Conservation (phyloP, 2,113 vertebrate species). For the Eretmochelys imbricata region DNA sequence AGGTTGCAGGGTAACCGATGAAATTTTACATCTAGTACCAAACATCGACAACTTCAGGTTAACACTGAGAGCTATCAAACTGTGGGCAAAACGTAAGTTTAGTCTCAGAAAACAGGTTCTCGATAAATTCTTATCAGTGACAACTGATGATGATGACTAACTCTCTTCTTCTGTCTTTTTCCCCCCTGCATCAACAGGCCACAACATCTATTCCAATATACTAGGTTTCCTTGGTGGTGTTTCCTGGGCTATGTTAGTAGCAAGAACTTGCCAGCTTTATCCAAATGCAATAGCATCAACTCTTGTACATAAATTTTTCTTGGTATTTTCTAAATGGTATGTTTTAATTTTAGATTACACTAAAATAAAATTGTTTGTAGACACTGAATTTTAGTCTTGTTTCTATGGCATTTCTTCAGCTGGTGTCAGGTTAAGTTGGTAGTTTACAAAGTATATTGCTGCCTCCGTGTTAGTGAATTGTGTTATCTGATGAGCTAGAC, state of each 20-base stretch:
- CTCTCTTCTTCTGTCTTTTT: conserved; percentile 69
- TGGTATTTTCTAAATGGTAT: conserved; percentile 95
- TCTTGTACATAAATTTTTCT: conserved; percentile 94
- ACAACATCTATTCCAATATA: conserved; percentile 95
- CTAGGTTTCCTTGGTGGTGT: conserved; percentile 93
- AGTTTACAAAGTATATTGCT: conserved; percentile 17
- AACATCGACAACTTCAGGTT: conserved; percentile 93
- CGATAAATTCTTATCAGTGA: conserved; percentile 1
- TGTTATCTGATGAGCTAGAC: background rate
- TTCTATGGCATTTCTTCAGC: conserved; percentile 82
- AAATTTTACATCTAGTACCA: conserved; percentile 93
- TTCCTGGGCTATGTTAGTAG: conserved; percentile 94
- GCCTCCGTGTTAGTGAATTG: background rate
- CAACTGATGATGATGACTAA: conserved; percentile 46
- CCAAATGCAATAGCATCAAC: conserved; percentile 93
- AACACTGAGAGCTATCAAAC: conserved; percentile 92
- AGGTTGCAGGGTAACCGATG: conserved; percentile 94
- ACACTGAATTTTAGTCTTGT: conserved; percentile 88
- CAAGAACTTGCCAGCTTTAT: conserved; percentile 93
- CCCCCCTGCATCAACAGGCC: conserved; percentile 79
- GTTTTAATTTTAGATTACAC: conserved; percentile 80
- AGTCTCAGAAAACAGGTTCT: conserved; percentile 66
- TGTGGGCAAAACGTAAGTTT: conserved; percentile 95
- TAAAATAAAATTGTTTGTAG: conserved; percentile 86
- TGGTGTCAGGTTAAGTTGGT: conserved; percentile 66